Evolutionary conservation across 2,113 vertebrate genomes (phyloP), one percentile per base, ranked within the genome.

Genomic region (Mus musculus): DNA sequence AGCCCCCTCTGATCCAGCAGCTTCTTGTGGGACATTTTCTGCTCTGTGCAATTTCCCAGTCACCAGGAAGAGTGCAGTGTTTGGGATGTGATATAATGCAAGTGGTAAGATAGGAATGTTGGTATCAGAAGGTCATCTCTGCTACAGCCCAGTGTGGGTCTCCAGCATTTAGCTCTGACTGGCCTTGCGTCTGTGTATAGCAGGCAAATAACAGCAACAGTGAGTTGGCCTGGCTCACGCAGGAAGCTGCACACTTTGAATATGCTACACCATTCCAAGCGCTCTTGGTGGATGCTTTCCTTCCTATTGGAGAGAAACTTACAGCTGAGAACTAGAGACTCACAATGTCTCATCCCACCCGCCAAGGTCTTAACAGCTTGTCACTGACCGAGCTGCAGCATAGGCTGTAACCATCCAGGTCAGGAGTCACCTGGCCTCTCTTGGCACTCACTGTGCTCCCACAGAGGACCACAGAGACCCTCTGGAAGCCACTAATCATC

Each of bases 1-100:
- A 54, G 17, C 81, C 93, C 71, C 82, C 92, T 96, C 92, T 67
- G 86, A 77, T 10, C 80, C 82, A 90, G 30, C n/a, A 93, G 54
- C 88, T 96, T 97, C 82, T 80, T 30, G 89, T 85, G 65, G 13
- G 89, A 33, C 33, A n/a, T 82, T 72, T 42, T 71, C 67, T 76
- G 90, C 49, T 42, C 52, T 52, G 36, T 24, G 4, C 42, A 24
- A 16, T 46, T 54, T 88, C 42, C 71, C 39, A 14, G 33, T 59
- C 36, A 4, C 42, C 30, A 56, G 67, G 67, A 69, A 67, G 42
- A 16, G 20, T n/a, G 13, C 54, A 3, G 6, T 36, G 36, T 76
- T 63, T 12, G 16, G 82, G 49, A 1, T 2, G 0, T n/a, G 11
- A 46, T 16, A 6, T 4, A 28, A 49, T 30, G 1, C 4, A 5